Evolutionary conservation across 1,140 invertebrate genomes (phyloP), one percentile per base, ranked within the genome.

Genomic region (Bathynomus jamesi): DNA sequence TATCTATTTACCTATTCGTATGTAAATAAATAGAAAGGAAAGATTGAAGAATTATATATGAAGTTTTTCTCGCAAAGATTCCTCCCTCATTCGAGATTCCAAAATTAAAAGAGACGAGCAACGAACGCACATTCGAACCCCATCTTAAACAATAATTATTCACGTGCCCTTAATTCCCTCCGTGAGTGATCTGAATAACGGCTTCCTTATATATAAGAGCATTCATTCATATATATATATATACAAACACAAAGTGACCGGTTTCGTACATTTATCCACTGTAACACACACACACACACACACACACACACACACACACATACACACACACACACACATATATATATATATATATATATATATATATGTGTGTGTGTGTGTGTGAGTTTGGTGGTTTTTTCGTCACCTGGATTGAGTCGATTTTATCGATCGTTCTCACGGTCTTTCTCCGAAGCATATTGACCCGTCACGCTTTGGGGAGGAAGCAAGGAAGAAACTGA

Each of bases 351-450:
- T 3, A 3, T 3, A 53, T 53, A 53, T 53, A 53, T 53, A 53
- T 53, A 53, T 53, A 53, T 53, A 53, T 53, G 40, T 53, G 40
- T 53, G 40, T 53, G 40, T 53, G 40, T 53, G 40, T 53, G 40
- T 53, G 40, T 53, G 32, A 8, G 32, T 40, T 7, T 40, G 32
- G 17, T 7, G 7, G 32, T 40, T 7, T 40, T 40, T 7, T 17
- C 17, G 32, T 40, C 7, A 17, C 17, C 32, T 40, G 32, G 40
- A 21, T 7, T 40, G 32, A 17, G 7, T 40, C 7, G 17, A 40
- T 40, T 7, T 53, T 53, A 53, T 53, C 40, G 40, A 53, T 53
- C 40, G 40, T 53, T 53, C 40, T 53, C 40, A 53, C 40, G 40
- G n/a, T n/a, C 40, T 53, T 53, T 21, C 40, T 53, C 40, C 21